These are phyloP conservation scores for Alexandromys fortis DNA, from an alignment of 2,113 vertebrate species.

Conservation along the genomic window DNA sequence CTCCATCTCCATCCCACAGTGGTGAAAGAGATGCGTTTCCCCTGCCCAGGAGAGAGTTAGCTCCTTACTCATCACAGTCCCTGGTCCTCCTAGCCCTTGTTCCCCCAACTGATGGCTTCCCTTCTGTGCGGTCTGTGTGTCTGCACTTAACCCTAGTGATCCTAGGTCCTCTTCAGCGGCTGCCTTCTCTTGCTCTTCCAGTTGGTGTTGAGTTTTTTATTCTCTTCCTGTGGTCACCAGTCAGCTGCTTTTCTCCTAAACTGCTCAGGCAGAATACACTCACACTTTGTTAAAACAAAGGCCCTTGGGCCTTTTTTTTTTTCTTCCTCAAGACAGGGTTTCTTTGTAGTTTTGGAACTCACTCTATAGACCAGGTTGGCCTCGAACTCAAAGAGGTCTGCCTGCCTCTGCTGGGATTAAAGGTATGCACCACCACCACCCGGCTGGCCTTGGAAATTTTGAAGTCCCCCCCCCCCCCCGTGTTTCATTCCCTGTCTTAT, in stretches of 20 bases:
- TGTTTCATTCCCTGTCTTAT: neutral
- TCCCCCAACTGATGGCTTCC: neutral
- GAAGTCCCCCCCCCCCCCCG: neutral
- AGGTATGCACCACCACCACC: too few species aligned
- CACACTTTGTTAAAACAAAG: neutral
- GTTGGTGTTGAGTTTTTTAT: neutral
- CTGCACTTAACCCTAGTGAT: neutral
- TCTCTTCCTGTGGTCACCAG: neutral
- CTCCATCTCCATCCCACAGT: neutral
- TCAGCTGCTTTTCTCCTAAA: conserved; percentile 14
- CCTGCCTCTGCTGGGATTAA: too few species aligned
- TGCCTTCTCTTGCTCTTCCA: conserved; percentile 4
- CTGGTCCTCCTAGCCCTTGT: neutral
- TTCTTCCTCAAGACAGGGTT: too few species aligned
- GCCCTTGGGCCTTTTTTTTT: neutral
- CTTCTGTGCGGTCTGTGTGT: neutral
- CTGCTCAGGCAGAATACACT: neutral
- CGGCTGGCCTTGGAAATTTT: neutral
- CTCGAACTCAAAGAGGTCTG: too few species aligned
- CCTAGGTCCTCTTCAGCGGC: neutral
- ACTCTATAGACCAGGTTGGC: too few species aligned
- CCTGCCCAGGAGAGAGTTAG: neutral
- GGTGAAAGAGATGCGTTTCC: neutral
- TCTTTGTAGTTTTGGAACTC: too few species aligned
- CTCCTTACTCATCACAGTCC: neutral